Evolutionary conservation across 2,113 vertebrate genomes (phyloP), one percentile per base, ranked within the genome.

Genomic region (Mirounga angustirostris): DNA sequence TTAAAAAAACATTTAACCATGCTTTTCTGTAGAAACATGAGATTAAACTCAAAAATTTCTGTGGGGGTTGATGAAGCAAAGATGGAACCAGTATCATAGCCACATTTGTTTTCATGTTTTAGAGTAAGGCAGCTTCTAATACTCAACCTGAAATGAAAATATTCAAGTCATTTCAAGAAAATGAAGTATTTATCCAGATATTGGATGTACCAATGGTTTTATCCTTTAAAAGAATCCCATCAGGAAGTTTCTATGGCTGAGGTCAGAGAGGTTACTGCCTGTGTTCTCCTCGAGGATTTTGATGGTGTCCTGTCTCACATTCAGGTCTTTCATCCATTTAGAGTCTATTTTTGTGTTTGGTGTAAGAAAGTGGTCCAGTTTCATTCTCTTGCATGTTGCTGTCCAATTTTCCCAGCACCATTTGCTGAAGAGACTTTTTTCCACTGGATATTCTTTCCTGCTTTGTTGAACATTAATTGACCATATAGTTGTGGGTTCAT

Each of bases 41-140:
- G 40, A 54, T 85, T 15, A 73, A 91, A 85, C n/a, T 80, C n/a
- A 92, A 19, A 80, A 36, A 59, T 90, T 74, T 84, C 43, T 67
- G 5, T 69, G 19, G 1, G 1, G 0, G 8, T 58, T 97, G n/a
- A 97, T 79, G 30, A 96, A 61, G 26, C 2, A 65, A 56, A 28
- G 14, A 58, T 33, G 19, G 10, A 93, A n/a, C 9, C 52, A 59
- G 4, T 18, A 61, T 79, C 69, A 28, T 1, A 92, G 5, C 4
- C 12, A 4, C 63, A 73, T 76, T 74, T 89, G n/a, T 30, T 74
- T 92, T 89, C 4, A 22, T 94, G 40, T 46, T 94, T 96, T 88
- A 86, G 76, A 40, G 46, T n/a, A 92, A 82, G 24, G 12, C 19
- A 40, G 5, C 7, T 86, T 33, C 16, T 22, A 56, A 82, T 78